Conservation (phyloP, 2,797 vertebrate genomes). For the Dermochelys coriacea region DNA sequence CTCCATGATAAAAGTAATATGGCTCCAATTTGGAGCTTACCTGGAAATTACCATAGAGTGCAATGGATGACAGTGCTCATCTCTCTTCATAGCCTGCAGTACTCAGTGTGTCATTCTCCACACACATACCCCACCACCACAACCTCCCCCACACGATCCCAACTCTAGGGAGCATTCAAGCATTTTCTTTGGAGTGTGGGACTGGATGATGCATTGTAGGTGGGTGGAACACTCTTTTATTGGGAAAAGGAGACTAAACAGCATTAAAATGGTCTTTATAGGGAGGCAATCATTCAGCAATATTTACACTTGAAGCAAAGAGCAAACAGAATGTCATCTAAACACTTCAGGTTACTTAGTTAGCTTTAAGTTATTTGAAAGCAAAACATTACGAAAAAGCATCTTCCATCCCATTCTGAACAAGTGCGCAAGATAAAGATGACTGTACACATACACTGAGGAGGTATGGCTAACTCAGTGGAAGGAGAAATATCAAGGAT, state of each 20-base stretch:
- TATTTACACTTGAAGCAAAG: neutral
- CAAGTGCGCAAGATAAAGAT: neutral
- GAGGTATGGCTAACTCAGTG: neutral
- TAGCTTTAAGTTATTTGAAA: neutral
- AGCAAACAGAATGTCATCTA: neutral
- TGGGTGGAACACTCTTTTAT: neutral
- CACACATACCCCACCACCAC: neutral
- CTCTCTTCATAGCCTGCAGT: neutral
- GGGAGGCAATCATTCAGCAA: neutral
- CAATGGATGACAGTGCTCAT: neutral
- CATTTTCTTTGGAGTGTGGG: neutral
- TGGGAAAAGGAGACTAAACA: neutral
- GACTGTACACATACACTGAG: neutral
- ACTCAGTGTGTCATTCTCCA: neutral
- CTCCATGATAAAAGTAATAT: neutral
- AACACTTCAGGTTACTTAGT: neutral
- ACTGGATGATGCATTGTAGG: neutral
- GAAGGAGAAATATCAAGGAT: neutral
- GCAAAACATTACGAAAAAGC: neutral
- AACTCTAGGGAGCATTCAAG: no score
- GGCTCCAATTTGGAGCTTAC: no score
- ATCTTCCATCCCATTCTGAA: neutral
- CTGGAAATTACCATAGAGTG: neutral
- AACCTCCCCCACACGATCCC: no score
- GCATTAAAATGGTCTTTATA: neutral